Evolutionary conservation across 2,888 invertebrate genomes (phyloP).

Genomic region (Protophormia terraenovae): DNA sequence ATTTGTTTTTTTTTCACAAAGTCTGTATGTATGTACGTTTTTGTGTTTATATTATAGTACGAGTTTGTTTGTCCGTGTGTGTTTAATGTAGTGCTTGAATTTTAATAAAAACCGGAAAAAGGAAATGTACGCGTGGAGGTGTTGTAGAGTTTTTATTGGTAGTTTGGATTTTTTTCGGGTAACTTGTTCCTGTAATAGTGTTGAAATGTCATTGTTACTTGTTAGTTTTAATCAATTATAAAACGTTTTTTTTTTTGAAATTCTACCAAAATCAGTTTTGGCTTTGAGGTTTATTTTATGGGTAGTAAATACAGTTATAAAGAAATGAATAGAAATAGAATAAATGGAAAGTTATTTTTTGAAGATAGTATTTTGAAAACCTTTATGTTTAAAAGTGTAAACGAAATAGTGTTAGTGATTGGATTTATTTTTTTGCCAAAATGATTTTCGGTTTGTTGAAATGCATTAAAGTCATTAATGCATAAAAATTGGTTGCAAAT

Average conservation of each 20-base stretch:
- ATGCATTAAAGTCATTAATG: too few species aligned
- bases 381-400: too few species aligned
- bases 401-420: too few species aligned
- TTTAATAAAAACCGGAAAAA: conserved; percentile 23
- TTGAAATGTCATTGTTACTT: conserved; percentile 16
- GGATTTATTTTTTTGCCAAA: too few species aligned
- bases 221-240: conserved; percentile 48
- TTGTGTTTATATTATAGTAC: neutral
- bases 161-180: neutral
- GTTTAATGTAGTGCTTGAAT: neutral
- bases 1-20: too few species aligned
- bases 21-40: conserved; percentile 23
- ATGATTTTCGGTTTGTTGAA: too few species aligned
- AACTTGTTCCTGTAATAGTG: neutral
- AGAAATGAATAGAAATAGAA: neutral
- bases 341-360: neutral
- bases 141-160: conserved; percentile 34
- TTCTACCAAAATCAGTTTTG: neutral
- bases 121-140: conserved; percentile 41
- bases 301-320: neutral
- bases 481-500: too few species aligned
- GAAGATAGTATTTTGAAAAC: too few species aligned
- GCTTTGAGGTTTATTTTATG: neutral
- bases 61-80: neutral
- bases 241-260: neutral